Evolutionary conservation across 2,888 invertebrate species (phyloP), one percentile per base, ranked within the genome.

Genomic region (Cepaea hortensis): DNA sequence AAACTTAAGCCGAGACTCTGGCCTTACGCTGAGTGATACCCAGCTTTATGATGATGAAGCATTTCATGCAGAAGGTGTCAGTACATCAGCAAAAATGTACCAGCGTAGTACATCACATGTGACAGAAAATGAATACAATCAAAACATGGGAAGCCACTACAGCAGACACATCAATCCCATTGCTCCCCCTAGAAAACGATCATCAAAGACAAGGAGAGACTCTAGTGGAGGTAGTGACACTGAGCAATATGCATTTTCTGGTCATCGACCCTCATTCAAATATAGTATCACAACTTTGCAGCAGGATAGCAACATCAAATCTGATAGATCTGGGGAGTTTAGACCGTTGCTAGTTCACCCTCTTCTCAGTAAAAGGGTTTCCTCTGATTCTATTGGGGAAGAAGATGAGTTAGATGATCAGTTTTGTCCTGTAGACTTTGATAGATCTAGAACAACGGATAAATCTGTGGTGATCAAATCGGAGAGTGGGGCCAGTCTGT

Each of bases 11-110:
- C 95, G 97, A 90, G 97, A 98, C 94, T 97, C 97, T 5, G 97
- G 97, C 0, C 95, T 97, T 87, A 97, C 97, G 3, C 95, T 97
- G 86, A 97, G 97, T 62, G 97, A 97, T 95, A 97, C 97, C 87
- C 97, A 97, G 93, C 96, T 97, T 6, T 97, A 97, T 93, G 97
- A 92, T 55, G 93, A 93, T 13, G 91, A 92, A 18, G 80, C 80
- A n/a, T 76, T 75, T 20, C 83, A 83, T 15, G 73, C 35, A 73
- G 83, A 83, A 13, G 15, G 15, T 82, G 61, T 55, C 18, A 68
- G 61, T 77, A 61, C 35, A n/a, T 6, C 55, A 13, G 75, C 88
- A n/a, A 88, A 88, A 55, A 76, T 85, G 62, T 91, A 90, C 73
- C 72, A 76, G 18, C 88, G 91, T 48, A 91, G 89, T 83, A 76